These are phyloP conservation scores for Drosophila nannoptera DNA, from an alignment of 1,140 invertebrate species.

Conservation along the genomic window DNA sequence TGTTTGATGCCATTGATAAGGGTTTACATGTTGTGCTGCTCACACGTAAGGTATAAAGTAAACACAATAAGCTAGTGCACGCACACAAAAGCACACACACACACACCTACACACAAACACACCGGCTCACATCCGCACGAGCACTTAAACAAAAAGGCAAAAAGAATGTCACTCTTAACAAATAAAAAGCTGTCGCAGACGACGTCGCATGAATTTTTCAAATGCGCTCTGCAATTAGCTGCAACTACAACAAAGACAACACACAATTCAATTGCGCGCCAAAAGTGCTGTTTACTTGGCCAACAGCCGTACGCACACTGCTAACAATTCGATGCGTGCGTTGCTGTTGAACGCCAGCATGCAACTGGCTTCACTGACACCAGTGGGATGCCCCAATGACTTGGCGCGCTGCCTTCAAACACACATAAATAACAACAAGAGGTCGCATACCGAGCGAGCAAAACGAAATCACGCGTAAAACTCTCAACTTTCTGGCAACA, in stretches of 20 bases:
- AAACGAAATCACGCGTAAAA: slow-evolving; percentile 4
- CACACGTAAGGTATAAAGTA: neutral
- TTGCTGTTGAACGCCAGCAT: slow-evolving; percentile 51
- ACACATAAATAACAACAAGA: slow-evolving; percentile 1
- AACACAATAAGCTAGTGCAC: neutral
- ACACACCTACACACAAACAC: neutral
- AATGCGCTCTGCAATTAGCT: slow-evolving; percentile 51
- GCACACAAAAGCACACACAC: neutral
- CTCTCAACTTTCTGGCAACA: slow-evolving; percentile 14
- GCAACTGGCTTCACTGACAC: slow-evolving; percentile 38
- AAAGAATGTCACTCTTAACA: slow-evolving; percentile 38
- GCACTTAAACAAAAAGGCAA: slow-evolving; percentile 27
- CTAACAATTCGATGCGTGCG: slow-evolving; percentile 17
- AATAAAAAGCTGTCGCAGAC: slow-evolving; percentile 27
- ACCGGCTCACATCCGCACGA: neutral
- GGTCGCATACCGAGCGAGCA: neutral
- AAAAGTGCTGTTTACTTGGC: slow-evolving; percentile 36
- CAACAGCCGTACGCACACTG: slow-evolving; percentile 2
- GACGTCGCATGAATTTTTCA: slow-evolving; percentile 57
- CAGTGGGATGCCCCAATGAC: slow-evolving; percentile 30
- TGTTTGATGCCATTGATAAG: slow-evolving; percentile 48
- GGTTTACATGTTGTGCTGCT: slow-evolving; percentile 51
- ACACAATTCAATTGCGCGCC: slow-evolving; percentile 53
- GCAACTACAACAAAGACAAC: slow-evolving; percentile 7
- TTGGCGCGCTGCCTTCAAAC: slow-evolving; percentile 30